Evolutionary conservation across 2,113 vertebrate genomes (phyloP).

Genomic region (Nycticryphes semicollaris): DNA sequence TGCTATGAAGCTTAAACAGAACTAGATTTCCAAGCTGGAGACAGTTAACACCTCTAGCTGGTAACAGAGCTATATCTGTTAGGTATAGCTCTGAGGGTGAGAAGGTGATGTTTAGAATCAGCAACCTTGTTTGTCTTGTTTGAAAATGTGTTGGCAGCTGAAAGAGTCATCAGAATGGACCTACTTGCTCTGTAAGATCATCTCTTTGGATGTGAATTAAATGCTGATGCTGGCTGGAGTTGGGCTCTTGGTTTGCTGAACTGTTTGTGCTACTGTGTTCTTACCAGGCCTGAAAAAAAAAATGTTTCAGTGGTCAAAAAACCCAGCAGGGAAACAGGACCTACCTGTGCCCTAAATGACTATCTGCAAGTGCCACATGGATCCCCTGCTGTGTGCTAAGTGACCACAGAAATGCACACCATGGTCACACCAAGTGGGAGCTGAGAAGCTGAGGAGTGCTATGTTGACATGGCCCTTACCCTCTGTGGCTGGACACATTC

Average conservation of each 20-base stretch:
- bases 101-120: neutral
- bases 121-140: neutral
- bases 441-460: neutral
- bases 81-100: neutral
- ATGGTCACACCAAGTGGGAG: neutral
- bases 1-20: neutral
- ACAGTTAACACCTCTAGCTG: neutral
- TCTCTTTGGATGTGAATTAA: neutral
- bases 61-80: neutral
- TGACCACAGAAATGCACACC: neutral
- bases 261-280: neutral
- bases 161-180: neutral
- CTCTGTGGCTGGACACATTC: neutral
- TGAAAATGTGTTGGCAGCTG: neutral
- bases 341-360: neutral
- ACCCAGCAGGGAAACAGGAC: neutral
- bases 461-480: conserved; percentile 30
- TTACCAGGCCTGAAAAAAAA: neutral
- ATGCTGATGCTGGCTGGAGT: neutral
- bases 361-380: neutral
- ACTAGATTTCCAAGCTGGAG: neutral
- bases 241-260: neutral
- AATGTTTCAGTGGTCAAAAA: neutral
- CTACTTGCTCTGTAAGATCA: neutral
- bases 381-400: conserved; percentile 31